Evolutionary conservation across 2,888 invertebrate species (phyloP), one percentile per base, ranked within the genome.

Genomic region (Agriopis leucophaearia): DNA sequence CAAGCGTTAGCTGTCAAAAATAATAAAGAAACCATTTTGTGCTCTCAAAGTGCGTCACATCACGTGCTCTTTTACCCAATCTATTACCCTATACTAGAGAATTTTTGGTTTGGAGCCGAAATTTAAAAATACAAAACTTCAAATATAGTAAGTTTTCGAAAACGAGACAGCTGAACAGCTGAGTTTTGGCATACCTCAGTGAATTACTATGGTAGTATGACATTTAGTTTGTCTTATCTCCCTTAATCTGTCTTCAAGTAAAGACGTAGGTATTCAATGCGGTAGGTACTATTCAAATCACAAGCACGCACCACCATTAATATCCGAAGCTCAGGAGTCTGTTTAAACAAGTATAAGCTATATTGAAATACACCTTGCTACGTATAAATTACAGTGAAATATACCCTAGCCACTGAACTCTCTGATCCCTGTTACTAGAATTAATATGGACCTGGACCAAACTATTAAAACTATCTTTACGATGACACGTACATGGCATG

Each of bases 271-370:
- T n/a, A 77, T 83, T 78, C 79, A 83, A 80, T 81, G 77, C 75
- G 78, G 80, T 83, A 83, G 78, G 80, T 83, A 83, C 87, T 86
- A 88, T 88, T 88, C 85, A 85, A 86, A 88, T 87, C 88, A 86
- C 74, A 74, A 80, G 78, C 87, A 88, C 81, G 82, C 83, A 81
- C 79, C 56, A 78, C 85, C 83, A 88, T 88, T 88, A 87, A 88
- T 88, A 87, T 85, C 71, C 78, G 79, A 74, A 77, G 71, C 78
- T 73, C 65, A 68, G 76, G 74, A 75, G 75, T 73, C 78, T 81
- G 78, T 78, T 81, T 77, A 79, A 83, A 82, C 84, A 81, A 83
- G 77, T 79, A 62, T 47, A 62, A 62, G 44, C 62, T 62, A 62
- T 52, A 47, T 38, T 50, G 15, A 61, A 45, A 44, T 56, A 66